Percentiles rank a stretch among this genome's conserved stretches.
Evolutionary conservation across 2,113 vertebrate genomes (phyloP).

Genomic region (Nibea albiflora): DNA sequence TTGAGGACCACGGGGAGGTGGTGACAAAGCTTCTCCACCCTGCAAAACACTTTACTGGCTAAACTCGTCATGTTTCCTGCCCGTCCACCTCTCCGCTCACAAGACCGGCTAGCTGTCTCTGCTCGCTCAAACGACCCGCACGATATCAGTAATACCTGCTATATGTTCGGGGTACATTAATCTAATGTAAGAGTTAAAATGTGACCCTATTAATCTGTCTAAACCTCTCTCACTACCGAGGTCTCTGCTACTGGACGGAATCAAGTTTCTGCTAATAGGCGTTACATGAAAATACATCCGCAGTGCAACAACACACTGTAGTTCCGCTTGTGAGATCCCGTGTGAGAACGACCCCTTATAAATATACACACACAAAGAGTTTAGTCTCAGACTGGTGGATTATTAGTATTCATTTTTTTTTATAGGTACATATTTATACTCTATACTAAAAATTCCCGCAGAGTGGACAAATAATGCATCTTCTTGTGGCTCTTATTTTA

Average conservation of each 20-base stretch:
- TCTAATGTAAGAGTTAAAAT: neutral
- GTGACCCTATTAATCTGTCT: rapidly evolving
- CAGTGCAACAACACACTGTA: neutral
- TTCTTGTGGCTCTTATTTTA: neutral
- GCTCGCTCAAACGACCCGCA: rapidly evolving
- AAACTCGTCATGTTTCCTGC: slow-evolving; percentile 77
- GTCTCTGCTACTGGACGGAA: neutral
- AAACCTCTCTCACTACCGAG: rapidly evolving
- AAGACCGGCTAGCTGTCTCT: slow-evolving; percentile 13
- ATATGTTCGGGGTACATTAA: neutral
- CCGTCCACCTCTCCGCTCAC: neutral
- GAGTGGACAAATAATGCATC: neutral
- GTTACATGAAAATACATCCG: slow-evolving; percentile 67
- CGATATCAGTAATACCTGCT: neutral
- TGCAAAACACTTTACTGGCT: slow-evolving; percentile 65
- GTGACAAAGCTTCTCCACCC: slow-evolving; percentile 67
- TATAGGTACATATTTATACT: neutral
- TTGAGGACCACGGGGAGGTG: slow-evolving; percentile 83
- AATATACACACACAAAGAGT: neutral
- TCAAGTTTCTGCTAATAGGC: neutral
- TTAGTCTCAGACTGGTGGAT: neutral
- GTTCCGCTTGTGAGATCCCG: slow-evolving; percentile 45
- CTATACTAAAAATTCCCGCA: neutral
- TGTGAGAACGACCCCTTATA: too few relatives aligned
- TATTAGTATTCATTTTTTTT: too few relatives aligned